Evolutionary conservation across 2,888 invertebrate genomes (phyloP).

Genomic region (Harmothoe impar): DNA sequence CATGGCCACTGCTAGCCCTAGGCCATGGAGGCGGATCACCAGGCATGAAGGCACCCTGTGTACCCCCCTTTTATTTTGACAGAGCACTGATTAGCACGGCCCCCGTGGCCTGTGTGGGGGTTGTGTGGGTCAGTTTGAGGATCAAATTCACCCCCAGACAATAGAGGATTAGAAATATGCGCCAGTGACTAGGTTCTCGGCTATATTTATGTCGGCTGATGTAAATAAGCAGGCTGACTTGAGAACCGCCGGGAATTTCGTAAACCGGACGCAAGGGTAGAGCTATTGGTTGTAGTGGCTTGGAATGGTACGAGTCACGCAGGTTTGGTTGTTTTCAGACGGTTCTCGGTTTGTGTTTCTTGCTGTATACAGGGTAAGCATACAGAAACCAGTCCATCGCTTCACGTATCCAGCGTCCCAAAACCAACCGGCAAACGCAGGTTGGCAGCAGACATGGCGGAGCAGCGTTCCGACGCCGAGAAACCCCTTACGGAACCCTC

Average conservation of each 20-base stretch:
- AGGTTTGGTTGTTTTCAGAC: too few relatives aligned
- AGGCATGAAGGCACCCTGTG: too few relatives aligned
- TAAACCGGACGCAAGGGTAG: conserved; percentile 20
- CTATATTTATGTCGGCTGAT: conserved; percentile 57
- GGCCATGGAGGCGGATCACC: too few relatives aligned
- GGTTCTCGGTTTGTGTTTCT: too few relatives aligned
- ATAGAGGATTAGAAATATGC: conserved; percentile 7
- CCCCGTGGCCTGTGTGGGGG: too few relatives aligned
- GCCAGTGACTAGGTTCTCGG: background rate
- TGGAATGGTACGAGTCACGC: too few relatives aligned
- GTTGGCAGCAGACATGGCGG: conserved; percentile 45
- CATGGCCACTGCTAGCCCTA: background rate
- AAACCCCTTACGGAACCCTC: conserved; percentile 51
- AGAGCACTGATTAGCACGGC: too few relatives aligned
- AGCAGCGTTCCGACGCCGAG: background rate
- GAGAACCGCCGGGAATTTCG: conserved; percentile 49
- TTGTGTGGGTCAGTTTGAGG: too few relatives aligned
- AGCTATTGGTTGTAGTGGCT: background rate
- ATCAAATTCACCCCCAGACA: conserved; percentile 33
- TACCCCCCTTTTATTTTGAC: too few relatives aligned
- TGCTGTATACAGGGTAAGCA: too few relatives aligned
- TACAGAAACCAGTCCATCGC: too few relatives aligned
- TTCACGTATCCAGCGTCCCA: background rate
- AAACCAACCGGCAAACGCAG: background rate
- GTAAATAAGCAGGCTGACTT: conserved; percentile 56